Evolutionary conservation across 2,888 invertebrate species (phyloP).

Genomic region (Stenotaenia linearis): DNA sequence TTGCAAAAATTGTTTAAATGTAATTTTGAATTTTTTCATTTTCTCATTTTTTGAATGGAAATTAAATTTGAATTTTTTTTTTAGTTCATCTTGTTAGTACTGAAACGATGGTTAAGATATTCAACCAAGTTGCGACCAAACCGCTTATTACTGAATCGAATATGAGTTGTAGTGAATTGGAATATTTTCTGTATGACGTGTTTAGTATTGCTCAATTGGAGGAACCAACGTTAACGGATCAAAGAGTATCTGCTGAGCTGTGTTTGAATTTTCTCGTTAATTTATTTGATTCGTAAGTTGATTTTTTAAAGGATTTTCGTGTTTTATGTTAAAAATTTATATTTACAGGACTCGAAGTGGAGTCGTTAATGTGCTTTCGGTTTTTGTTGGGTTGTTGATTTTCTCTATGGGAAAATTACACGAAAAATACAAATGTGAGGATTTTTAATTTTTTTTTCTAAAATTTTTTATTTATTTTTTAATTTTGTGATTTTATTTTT

Average conservation of each 20-base stretch:
- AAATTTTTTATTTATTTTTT: not conserved
- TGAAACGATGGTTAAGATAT: not conserved
- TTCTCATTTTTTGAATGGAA: not conserved
- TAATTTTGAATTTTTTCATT: constrained; percentile 49
- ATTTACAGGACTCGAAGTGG: constrained; percentile 56
- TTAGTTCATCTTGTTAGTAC: not conserved
- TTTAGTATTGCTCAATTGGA: constrained; percentile 48
- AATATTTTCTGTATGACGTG: not conserved
- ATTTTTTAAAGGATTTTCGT: constrained; percentile 28
- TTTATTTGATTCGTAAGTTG: constrained; percentile 43
- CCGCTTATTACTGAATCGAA: not conserved
- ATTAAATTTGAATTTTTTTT: not conserved
- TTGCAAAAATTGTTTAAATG: constrained; percentile 61
- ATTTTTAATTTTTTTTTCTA: not conserved
- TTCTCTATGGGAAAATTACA: constrained; percentile 58
- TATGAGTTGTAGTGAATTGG: not conserved
- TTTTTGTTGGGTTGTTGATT: constrained; percentile 62
- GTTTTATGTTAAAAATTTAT: constrained; percentile 35
- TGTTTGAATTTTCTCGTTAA: constrained; percentile 61
- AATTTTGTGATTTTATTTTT: not conserved
- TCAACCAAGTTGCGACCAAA: not conserved
- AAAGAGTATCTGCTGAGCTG: constrained; percentile 60
- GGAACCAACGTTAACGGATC: constrained; percentile 50
- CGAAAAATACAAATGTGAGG: constrained; percentile 57
- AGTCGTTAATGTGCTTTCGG: constrained; percentile 60